Conservation (phyloP, 2,113 vertebrate species). For the Pholis gunnellus region DNA sequence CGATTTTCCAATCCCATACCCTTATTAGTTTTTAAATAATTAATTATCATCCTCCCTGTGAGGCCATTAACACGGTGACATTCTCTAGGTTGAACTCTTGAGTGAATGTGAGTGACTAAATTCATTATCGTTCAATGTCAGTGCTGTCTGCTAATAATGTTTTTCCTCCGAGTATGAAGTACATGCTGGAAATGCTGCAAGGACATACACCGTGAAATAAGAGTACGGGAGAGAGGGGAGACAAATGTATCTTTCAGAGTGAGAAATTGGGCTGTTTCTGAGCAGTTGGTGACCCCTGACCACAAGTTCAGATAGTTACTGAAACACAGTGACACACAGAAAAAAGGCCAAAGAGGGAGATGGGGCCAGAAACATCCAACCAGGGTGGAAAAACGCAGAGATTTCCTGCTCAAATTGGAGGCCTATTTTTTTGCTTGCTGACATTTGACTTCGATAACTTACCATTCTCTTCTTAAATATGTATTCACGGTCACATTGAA, state of each 20-base stretch:
- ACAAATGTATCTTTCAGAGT: constrained; percentile 19
- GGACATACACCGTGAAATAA: neutral
- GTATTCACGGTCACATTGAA: neutral
- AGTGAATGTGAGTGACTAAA: neutral
- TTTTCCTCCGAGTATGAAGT: neutral
- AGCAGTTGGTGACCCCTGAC: constrained; percentile 43
- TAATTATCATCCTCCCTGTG: neutral
- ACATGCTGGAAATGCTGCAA: neutral
- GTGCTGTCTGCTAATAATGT: neutral
- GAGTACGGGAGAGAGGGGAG: neutral
- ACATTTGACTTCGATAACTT: neutral
- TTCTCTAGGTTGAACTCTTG: neutral
- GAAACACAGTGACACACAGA: constrained; percentile 41
- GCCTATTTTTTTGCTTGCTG: neutral
- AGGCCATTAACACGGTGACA: neutral
- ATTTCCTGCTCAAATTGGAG: neutral
- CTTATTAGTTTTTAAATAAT: neutral
- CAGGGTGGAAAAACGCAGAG: neutral
- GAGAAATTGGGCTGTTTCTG: constrained; percentile 24
- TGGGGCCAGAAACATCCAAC: neutral
- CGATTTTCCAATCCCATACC: neutral
- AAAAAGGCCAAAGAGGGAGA: constrained; percentile 7
- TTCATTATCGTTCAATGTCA: neutral
- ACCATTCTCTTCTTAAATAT: neutral
- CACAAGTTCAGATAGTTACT: constrained; percentile 47